A percentile compares a stretch with the other conserved stretches of the same genome.
These are phyloP conservation scores for Tetraodon nigroviridis DNA, from an alignment of 2,113 vertebrate species.

Conservation along the genomic window DNA sequence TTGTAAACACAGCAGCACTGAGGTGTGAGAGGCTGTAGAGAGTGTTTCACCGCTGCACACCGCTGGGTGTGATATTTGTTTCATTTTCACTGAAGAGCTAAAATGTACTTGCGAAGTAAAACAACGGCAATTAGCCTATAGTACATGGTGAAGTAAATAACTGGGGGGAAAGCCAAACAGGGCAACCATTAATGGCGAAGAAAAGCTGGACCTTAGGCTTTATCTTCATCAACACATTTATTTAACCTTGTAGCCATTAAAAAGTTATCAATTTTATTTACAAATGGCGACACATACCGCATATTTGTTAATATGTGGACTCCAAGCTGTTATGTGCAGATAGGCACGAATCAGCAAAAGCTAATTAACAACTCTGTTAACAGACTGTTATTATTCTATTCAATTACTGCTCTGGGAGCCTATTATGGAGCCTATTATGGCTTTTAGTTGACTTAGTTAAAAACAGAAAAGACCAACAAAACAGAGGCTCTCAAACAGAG, in stretches of 20 bases:
- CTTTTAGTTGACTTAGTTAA: constrained; percentile 52
- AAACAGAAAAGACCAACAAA: constrained; percentile 38
- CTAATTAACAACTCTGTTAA: constrained; percentile 70
- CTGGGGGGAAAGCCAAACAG: constrained; percentile 4
- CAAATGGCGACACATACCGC: constrained; percentile 40
- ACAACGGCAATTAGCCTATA: constrained; percentile 1
- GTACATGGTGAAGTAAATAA: constrained; percentile 9
- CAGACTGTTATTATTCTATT: constrained; percentile 65
- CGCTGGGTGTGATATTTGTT: no score
- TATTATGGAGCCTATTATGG: constrained; percentile 43
- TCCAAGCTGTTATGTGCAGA: constrained; percentile 67
- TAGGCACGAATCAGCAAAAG: constrained; percentile 63
- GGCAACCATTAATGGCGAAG: no score
- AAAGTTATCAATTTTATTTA: constrained; percentile 22
- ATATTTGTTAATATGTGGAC: constrained; percentile 50
- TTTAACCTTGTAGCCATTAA: constrained; percentile 19
- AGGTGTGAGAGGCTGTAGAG: not conserved
- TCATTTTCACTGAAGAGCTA: constrained; percentile 9
- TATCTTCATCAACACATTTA: not conserved
- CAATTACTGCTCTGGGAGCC: constrained; percentile 66
- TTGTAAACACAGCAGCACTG: not conserved
- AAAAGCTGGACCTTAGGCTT: not conserved
- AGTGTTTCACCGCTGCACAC: no score
- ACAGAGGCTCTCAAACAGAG: constrained; percentile 18
- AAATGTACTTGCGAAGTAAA: constrained; percentile 11